These are phyloP conservation scores for Prunella himalayana DNA, from an alignment of 2,113 vertebrate species.

Conservation along the genomic window DNA sequence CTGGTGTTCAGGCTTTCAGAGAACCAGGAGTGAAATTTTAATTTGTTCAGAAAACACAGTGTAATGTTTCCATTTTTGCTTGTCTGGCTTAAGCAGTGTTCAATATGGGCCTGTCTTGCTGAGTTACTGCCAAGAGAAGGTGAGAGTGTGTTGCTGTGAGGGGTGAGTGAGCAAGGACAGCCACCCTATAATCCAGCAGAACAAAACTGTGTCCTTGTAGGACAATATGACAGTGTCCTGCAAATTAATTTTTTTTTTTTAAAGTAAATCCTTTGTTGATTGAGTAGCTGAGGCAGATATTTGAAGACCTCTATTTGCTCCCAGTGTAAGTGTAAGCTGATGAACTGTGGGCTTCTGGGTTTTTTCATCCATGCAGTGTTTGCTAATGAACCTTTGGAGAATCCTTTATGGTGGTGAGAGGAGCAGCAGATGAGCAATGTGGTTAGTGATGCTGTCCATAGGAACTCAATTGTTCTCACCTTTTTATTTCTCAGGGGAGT, in stretches of 20 bases:
- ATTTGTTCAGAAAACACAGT: slow-evolving; percentile 17
- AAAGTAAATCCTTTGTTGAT: neutral
- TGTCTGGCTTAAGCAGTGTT: neutral
- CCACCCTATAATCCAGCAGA: neutral
- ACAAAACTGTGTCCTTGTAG: neutral
- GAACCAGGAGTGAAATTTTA: neutral
- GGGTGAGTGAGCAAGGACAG: neutral
- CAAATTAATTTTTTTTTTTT: neutral
- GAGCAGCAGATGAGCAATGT: neutral
- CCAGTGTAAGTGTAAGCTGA: neutral
- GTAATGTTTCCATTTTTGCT: neutral
- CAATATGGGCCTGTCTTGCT: neutral
- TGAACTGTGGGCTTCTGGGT: neutral
- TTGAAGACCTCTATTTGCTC: neutral
- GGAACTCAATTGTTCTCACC: neutral
- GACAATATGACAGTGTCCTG: neutral
- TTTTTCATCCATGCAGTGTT: neutral
- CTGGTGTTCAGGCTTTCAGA: slow-evolving; percentile 1
- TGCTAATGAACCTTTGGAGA: neutral
- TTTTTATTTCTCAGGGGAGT: neutral
- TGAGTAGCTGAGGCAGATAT: neutral
- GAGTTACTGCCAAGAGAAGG: neutral
- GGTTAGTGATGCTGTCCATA: neutral
- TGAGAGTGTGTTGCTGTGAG: neutral
- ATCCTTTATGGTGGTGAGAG: neutral